Percentiles rank a stretch among this genome's conserved stretches.
Evolutionary conservation across 2,113 vertebrate species (phyloP).

Genomic region (Etheostoma spectabile): DNA sequence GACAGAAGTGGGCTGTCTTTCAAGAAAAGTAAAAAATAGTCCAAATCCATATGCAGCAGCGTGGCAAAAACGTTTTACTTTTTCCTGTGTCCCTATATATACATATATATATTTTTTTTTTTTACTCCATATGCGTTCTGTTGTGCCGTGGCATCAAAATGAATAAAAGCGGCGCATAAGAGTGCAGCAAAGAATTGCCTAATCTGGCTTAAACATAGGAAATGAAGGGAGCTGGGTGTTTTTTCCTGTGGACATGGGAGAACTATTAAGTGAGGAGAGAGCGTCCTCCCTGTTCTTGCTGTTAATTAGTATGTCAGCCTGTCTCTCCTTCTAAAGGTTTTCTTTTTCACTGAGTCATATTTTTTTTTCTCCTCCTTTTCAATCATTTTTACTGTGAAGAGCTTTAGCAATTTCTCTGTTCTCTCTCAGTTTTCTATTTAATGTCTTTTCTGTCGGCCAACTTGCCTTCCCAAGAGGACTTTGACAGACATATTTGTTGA

Average conservation of each 20-base stretch:
- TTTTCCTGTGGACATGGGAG: constrained; percentile 44
- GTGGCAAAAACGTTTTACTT: background rate
- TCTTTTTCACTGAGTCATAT: background rate
- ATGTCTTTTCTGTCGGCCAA: constrained; percentile 23
- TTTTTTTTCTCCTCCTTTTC: constrained; percentile 10
- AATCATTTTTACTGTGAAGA: constrained; percentile 10
- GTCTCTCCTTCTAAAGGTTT: constrained; percentile 34
- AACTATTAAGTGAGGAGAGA: constrained; percentile 31
- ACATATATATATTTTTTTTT: too few relatives aligned
- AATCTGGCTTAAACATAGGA: constrained; percentile 30
- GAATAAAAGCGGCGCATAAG: background rate
- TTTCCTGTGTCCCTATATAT: background rate
- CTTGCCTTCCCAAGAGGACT: constrained; percentile 27
- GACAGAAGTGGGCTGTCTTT: constrained; percentile 32
- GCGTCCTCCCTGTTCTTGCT: constrained; percentile 22
- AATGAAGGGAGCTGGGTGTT: constrained; percentile 27
- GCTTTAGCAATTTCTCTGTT: constrained; percentile 5
- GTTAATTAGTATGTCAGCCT: constrained; percentile 39
- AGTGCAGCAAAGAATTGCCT: background rate
- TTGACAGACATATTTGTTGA: constrained; percentile 57
- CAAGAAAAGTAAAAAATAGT: constrained; percentile 34
- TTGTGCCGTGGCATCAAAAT: constrained; percentile 2
- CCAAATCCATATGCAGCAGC: constrained; percentile 30
- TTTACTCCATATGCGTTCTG: constrained; percentile 11
- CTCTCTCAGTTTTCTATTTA: constrained; percentile 18